Evolutionary conservation across 1,140 invertebrate species (phyloP).

Genomic region (Pseudomyrmex flavicornis): DNA sequence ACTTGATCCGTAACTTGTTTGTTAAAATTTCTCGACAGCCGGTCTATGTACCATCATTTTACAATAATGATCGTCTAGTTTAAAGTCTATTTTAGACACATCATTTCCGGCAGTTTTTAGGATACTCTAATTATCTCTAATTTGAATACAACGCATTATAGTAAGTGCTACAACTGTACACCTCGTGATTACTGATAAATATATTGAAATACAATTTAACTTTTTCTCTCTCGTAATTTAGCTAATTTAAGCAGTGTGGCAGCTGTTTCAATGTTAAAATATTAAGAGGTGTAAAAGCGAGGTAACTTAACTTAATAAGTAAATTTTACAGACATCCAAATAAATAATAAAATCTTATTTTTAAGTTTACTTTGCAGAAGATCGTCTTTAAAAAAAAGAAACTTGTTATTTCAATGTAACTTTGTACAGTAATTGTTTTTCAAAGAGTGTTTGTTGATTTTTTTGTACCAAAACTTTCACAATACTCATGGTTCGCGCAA

Average conservation of each 20-base stretch:
- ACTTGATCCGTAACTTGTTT: conserved; percentile 21
- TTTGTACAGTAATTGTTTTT: too few relatives aligned
- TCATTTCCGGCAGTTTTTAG: conserved; percentile 15
- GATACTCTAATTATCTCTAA: conserved; percentile 2
- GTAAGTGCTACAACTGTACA: conserved; percentile 43
- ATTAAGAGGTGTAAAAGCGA: not conserved
- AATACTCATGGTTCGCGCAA: too few relatives aligned
- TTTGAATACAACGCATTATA: conserved; percentile 14
- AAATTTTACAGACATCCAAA: not conserved
- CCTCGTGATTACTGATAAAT: conserved; percentile 9
- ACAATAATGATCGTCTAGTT: conserved; percentile 6
- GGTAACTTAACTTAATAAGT: conserved; percentile 13
- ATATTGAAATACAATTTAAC: too few relatives aligned
- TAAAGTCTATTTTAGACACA: not conserved
- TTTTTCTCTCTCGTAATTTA: too few relatives aligned
- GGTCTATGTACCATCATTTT: not conserved
- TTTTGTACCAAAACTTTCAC: too few relatives aligned
- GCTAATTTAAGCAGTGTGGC: not conserved
- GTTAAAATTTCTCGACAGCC: not conserved
- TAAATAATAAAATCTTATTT: conserved; percentile 16
- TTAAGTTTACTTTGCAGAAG: too few relatives aligned
- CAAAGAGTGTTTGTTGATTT: too few relatives aligned
- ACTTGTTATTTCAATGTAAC: too few relatives aligned
- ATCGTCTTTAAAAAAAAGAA: too few relatives aligned
- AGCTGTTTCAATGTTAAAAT: conserved; percentile 12